Evolutionary conservation across 35 echinoderm and acorn worm genomes (phyloP).

Genomic region (Holothuria glaberrima): DNA sequence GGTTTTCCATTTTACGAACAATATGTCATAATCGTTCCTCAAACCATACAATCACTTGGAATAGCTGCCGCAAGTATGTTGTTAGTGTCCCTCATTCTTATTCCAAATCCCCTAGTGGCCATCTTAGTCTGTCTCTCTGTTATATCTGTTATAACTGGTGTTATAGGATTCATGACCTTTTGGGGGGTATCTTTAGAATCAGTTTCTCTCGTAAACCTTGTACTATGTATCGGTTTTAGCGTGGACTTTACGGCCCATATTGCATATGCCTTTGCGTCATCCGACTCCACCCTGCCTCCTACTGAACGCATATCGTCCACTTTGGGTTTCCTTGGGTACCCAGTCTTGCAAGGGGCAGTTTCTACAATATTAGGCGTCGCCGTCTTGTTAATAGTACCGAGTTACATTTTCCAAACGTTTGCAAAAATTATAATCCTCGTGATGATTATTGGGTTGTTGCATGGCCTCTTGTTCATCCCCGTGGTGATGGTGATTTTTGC

Average conservation of each 20-base stretch:
- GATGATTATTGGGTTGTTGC: slow-evolving; percentile 69
- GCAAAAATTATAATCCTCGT: too few relatives aligned
- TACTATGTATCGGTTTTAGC: slow-evolving; percentile 77
- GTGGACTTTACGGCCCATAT: slow-evolving; percentile 83
- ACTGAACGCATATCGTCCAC: not conserved
- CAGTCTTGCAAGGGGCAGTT: too few relatives aligned
- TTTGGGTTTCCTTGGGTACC: slow-evolving; percentile 65
- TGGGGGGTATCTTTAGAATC: slow-evolving; percentile 62
- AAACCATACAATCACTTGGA: slow-evolving; percentile 63
- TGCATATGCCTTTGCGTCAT: slow-evolving; percentile 57
- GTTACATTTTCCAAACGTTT: too few relatives aligned
- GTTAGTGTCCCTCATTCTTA: slow-evolving; percentile 57
- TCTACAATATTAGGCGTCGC: slow-evolving; percentile 67
- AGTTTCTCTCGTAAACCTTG: slow-evolving; percentile 75
- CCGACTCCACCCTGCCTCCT: not conserved
- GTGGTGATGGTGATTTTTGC: slow-evolving; percentile 12
- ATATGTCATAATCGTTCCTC: slow-evolving; percentile 31
- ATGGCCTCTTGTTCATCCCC: slow-evolving; percentile 74
- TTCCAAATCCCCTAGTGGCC: slow-evolving; percentile 56
- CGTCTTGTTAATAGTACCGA: slow-evolving; percentile 73
- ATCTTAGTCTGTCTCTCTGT: slow-evolving; percentile 57
- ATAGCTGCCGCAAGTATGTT: slow-evolving; percentile 66
- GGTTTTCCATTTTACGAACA: too few relatives aligned
- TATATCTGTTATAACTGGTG: slow-evolving; percentile 47
- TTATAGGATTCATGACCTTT: too few relatives aligned